Percentiles rank a stretch among this genome's conserved stretches.
Evolutionary conservation across 2,797 vertebrate species (phyloP).

Genomic region (Falco cherrug): DNA sequence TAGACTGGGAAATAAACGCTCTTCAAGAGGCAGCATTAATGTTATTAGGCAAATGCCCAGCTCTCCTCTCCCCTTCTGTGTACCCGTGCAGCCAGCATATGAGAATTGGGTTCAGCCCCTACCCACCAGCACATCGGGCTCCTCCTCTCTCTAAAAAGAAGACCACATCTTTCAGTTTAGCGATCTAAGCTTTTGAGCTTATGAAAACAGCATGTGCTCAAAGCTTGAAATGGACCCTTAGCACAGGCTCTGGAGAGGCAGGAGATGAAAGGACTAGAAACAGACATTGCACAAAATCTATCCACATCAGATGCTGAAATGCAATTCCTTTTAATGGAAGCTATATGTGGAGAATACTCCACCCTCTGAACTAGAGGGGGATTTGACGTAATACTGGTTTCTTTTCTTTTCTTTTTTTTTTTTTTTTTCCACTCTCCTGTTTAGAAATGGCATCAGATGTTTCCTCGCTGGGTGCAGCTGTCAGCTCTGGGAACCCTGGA

Average conservation of each 20-base stretch:
- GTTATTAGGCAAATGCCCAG: not conserved
- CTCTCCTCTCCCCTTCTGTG: not conserved
- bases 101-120: not conserved
- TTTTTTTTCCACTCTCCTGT: not conserved
- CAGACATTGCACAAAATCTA: fast-evolving
- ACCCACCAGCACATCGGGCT: not conserved
- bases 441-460: constrained; percentile 88
- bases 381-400: fast-evolving
- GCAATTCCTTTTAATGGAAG: fast-evolving
- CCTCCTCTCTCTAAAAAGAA: not conserved
- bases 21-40: fast-evolving
- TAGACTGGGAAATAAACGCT: not conserved
- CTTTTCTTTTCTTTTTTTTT: not conserved
- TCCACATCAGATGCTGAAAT: not conserved
- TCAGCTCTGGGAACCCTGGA: constrained; percentile 78
- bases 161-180: not conserved
- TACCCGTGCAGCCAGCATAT: fast-evolving
- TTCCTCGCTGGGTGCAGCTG: constrained; percentile 81
- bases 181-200: not conserved
- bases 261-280: not conserved
- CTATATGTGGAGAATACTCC: not conserved
- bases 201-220: not conserved
- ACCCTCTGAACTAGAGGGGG: not conserved
- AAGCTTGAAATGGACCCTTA: not conserved
- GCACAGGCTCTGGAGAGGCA: not conserved